Conservation (phyloP, 2,888 invertebrate species). For the Eledona agricola region DNA sequence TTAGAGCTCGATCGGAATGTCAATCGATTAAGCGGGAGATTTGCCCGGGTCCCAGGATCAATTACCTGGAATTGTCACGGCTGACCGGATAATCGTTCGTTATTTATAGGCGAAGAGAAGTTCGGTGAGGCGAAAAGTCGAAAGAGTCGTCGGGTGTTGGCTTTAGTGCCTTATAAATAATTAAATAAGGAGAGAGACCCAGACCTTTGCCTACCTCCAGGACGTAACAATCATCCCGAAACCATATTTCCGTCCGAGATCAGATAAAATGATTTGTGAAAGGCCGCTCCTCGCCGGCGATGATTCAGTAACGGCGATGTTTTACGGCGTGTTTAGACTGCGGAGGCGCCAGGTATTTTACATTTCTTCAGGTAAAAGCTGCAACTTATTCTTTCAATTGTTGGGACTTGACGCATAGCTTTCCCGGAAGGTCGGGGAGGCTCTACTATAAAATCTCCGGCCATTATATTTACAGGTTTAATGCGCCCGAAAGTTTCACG, state of each 20-base stretch:
- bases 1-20: constrained; percentile 16
- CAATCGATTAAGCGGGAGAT: constrained; percentile 17
- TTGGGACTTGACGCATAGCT: constrained; percentile 21
- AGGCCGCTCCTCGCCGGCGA: no score
- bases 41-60: constrained; percentile 4
- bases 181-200: constrained; percentile 17
- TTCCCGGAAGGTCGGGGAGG: constrained; percentile 16
- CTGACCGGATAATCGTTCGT: background rate
- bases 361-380: constrained; percentile 38
- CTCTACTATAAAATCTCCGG: constrained; percentile 24
- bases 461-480: constrained; percentile 32
- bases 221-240: constrained; percentile 22
- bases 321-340: constrained; percentile 42
- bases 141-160: constrained; percentile 1
- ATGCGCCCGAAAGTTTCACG: constrained; percentile 28
- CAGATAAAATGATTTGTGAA: constrained; percentile 44
- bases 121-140: background rate
- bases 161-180: constrained; percentile 21
- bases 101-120: constrained; percentile 16
- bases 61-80: constrained; percentile 5
- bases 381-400: constrained; percentile 37
- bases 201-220: constrained; percentile 8
- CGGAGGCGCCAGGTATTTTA: constrained; percentile 45
- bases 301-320: no score
- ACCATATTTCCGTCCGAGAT: constrained; percentile 33